Percentiles rank a stretch among this genome's conserved stretches.
These are phyloP conservation scores for Trichacis sp. DNA, from an alignment of 2,888 invertebrate species.

Conservation along the genomic window DNA sequence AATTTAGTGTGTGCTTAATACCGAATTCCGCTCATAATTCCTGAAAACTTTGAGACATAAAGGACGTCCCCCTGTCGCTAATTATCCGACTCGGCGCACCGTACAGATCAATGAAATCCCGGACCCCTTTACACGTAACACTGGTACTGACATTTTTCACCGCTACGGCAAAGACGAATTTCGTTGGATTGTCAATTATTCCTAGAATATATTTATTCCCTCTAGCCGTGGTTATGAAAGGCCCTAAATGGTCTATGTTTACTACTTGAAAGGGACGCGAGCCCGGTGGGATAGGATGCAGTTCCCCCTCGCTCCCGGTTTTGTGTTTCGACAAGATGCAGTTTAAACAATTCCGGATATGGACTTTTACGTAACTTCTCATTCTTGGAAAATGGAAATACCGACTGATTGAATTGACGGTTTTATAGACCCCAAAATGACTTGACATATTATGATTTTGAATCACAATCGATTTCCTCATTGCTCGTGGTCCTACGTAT, in stretches of 20 bases:
- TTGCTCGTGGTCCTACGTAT: constrained; percentile 26
- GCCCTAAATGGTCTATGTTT: constrained; percentile 43
- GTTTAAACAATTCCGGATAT: constrained; percentile 11
- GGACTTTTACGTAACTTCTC: constrained; percentile 8
- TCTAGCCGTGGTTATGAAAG: constrained; percentile 21
- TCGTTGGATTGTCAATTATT: constrained; percentile 41
- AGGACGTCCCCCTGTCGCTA: constrained; percentile 28
- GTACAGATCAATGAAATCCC: constrained; percentile 22
- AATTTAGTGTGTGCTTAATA: constrained; percentile 20
- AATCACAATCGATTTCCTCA: constrained; percentile 30
- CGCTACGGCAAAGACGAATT: constrained; percentile 32
- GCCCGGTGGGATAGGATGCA: constrained; percentile 37
- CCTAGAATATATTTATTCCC: constrained; percentile 37
- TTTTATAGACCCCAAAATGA: constrained; percentile 21
- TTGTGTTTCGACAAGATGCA: constrained; percentile 19
- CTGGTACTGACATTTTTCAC: constrained; percentile 21
- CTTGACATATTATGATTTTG: constrained; percentile 30
- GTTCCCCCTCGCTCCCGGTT: constrained; percentile 22
- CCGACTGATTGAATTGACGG: background rate
- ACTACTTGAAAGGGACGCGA: constrained; percentile 34
- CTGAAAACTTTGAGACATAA: constrained; percentile 21
- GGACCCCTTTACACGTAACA: constrained; percentile 11
- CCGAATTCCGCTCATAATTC: constrained; percentile 24
- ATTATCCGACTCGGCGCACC: constrained; percentile 30
- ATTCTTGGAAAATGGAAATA: constrained; percentile 12